phyloP scores from a whole-genome alignment of 2,113 vertebrate species.

The Trematocara nigrifrons region DNA sequence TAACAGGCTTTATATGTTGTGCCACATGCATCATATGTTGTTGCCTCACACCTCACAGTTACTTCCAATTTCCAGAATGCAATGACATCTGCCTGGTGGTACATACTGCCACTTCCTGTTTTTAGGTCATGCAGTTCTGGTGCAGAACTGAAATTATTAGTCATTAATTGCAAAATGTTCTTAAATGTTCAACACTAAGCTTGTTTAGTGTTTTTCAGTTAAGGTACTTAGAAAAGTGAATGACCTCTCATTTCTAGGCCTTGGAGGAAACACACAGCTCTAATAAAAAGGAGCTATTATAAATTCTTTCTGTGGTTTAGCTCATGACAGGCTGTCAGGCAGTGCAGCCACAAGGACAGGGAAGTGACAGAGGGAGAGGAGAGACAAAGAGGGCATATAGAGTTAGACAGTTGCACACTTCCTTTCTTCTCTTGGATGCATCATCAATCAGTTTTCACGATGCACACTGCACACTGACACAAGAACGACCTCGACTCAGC shows the following conservation, averaged over 20 bases:
- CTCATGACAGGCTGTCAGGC: constrained; percentile 12
- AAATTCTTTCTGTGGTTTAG: constrained; percentile 7
- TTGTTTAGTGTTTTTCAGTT: neutral
- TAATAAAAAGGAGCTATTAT: constrained; percentile 3
- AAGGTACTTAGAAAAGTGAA: neutral
- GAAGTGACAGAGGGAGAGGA: constrained; percentile 13
- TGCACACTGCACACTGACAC: constrained; percentile 47
- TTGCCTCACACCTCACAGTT: neutral
- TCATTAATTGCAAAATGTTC: neutral
- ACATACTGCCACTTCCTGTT: neutral
- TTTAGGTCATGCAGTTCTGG: neutral
- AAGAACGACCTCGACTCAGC: constrained; percentile 38
- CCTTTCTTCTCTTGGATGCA: constrained; percentile 30
- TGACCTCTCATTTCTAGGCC: neutral
- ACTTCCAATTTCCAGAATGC: neutral
- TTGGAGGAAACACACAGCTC: neutral
- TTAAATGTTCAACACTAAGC: neutral
- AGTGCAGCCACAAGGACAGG: neutral
- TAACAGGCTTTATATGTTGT: neutral
- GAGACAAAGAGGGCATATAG: neutral
- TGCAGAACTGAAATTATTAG: neutral
- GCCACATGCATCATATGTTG: neutral
- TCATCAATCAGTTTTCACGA: constrained; percentile 62
- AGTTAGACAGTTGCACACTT: constrained; percentile 22
- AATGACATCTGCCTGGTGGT: neutral